Conservation (phyloP, 2,888 invertebrate genomes). For the Hirtodrosophila trivittata region DNA sequence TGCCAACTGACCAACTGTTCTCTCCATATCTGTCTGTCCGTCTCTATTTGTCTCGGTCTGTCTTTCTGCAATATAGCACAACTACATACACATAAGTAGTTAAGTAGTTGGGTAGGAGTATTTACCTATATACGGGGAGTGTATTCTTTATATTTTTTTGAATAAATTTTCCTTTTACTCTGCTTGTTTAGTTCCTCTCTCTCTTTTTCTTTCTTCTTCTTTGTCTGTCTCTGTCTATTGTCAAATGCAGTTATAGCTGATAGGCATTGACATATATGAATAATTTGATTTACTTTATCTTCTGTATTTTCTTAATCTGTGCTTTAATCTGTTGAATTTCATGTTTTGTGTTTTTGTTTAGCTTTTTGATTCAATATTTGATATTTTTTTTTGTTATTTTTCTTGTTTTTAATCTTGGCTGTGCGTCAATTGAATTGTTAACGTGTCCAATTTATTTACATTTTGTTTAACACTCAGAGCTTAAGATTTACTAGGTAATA, state of each 20-base stretch:
- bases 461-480: conserved; percentile 72
- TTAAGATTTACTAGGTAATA: conserved; percentile 50
- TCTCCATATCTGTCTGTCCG: neutral
- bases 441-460: conserved; percentile 66
- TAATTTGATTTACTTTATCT: conserved; percentile 16
- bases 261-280: conserved; percentile 30
- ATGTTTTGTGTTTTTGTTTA: conserved; percentile 12
- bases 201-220: conserved; percentile 6
- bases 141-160: conserved; percentile 1
- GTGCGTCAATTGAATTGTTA: conserved; percentile 64
- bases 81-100: conserved; percentile 5
- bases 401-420: conserved; percentile 18
- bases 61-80: conserved; percentile 10
- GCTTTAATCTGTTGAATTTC: neutral
- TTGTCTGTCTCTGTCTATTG: too few species aligned
- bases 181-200: conserved; percentile 1
- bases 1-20: conserved; percentile 19
- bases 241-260: conserved; percentile 29
- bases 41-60: conserved; percentile 8
- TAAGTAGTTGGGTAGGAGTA: neutral
- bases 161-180: conserved; percentile 6
- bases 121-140: neutral
- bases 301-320: neutral
- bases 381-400: conserved; percentile 5
- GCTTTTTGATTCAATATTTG: conserved; percentile 15